These are phyloP conservation scores for Drosophila pectinifera DNA, from an alignment of 1,140 invertebrate species.

Conservation along the genomic window DNA sequence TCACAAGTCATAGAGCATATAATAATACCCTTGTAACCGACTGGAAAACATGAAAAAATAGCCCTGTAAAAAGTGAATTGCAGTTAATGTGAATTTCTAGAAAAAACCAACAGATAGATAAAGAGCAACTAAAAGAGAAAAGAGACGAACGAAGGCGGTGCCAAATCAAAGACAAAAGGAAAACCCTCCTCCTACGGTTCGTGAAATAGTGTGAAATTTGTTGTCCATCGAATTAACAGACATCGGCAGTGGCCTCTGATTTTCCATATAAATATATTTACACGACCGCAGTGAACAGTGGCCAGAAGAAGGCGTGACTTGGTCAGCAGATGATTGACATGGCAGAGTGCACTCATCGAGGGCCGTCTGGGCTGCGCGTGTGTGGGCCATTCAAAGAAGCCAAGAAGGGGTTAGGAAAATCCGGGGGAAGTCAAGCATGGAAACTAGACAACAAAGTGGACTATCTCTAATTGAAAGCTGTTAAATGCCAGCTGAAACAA, in stretches of 20 bases:
- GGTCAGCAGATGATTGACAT: slow-evolving; percentile 48
- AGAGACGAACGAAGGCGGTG: slow-evolving; percentile 27
- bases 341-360: slow-evolving; percentile 44
- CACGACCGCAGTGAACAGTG: neutral
- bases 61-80: slow-evolving; percentile 72
- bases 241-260: slow-evolving; percentile 52
- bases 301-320: slow-evolving; percentile 54
- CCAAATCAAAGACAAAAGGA: slow-evolving; percentile 49
- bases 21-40: slow-evolving; percentile 59
- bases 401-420: slow-evolving; percentile 18
- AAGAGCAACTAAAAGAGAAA: slow-evolving; percentile 25
- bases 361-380: slow-evolving; percentile 15
- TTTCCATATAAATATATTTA: slow-evolving; percentile 22
- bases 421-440: slow-evolving; percentile 21
- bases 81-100: slow-evolving; percentile 70
- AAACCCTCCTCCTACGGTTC: slow-evolving; percentile 18
- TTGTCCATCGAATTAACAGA: slow-evolving; percentile 34
- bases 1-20: slow-evolving; percentile 80
- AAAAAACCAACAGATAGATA: slow-evolving; percentile 16
- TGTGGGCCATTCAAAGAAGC: slow-evolving; percentile 39
- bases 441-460: slow-evolving; percentile 20
- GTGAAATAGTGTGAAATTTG: slow-evolving; percentile 58
- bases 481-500: slow-evolving; percentile 28
- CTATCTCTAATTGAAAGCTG: slow-evolving; percentile 28
- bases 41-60: slow-evolving; percentile 31